Evolutionary conservation across 2,113 vertebrate genomes (phyloP).

Genomic region (Otocyon megalotis): DNA sequence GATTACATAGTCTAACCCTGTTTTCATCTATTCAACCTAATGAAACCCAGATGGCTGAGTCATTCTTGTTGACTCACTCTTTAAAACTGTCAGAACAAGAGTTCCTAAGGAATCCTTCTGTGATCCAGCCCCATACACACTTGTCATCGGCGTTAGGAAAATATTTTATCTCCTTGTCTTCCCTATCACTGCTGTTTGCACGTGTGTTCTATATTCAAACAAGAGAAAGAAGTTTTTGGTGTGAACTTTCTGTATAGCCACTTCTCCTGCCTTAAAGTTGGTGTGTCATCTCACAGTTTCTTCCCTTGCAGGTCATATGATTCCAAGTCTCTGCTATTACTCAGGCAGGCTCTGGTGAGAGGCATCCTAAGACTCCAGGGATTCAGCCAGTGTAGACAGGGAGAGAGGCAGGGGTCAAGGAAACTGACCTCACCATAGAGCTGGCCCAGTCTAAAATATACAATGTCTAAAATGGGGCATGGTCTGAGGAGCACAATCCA

Average conservation of each 20-base stretch:
- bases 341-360: neutral
- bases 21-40: neutral
- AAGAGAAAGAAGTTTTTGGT: neutral
- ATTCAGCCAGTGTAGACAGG: neutral
- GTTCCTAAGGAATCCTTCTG: neutral
- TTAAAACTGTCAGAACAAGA: neutral
- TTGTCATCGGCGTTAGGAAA: neutral
- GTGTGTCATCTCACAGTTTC: neutral
- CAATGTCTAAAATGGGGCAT: neutral
- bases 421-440: neutral
- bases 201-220: fast-evolving
- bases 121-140: too few relatives aligned
- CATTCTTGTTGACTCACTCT: conserved; percentile 6
- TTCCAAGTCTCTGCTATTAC: neutral
- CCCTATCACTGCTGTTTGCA: neutral
- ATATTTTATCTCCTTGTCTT: neutral
- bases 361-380: neutral
- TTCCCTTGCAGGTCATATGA: neutral
- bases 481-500: neutral
- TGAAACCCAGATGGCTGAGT: neutral
- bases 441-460: neutral
- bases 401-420: neutral
- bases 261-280: neutral
- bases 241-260: neutral
- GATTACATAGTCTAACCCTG: neutral